These are phyloP conservation scores for Polymixis flavicincta DNA, from an alignment of 2,888 invertebrate genomes.

Conservation along the genomic window DNA sequence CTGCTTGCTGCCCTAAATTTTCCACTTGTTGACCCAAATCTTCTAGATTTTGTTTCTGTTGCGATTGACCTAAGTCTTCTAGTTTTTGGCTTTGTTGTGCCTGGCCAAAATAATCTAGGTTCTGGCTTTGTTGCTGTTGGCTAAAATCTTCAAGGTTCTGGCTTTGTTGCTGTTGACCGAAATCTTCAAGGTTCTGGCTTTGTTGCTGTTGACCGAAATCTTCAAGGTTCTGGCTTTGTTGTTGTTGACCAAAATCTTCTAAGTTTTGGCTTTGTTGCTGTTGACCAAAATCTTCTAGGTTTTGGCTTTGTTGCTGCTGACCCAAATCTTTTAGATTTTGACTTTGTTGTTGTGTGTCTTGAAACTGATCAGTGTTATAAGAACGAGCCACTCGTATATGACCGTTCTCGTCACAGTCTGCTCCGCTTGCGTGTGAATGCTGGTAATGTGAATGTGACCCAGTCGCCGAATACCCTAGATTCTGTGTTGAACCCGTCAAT, in stretches of 20 bases:
- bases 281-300: slow-evolving; percentile 28
- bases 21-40: slow-evolving; percentile 65
- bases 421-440: slow-evolving; percentile 70
- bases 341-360: slow-evolving; percentile 65
- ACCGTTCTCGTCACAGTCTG: slow-evolving; percentile 78
- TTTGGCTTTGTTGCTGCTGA: slow-evolving; percentile 57
- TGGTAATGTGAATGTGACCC: slow-evolving; percentile 74
- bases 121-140: slow-evolving; percentile 21
- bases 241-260: slow-evolving; percentile 39
- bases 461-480: slow-evolving; percentile 73
- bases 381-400: slow-evolving; percentile 81
- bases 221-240: slow-evolving; percentile 34
- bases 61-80: slow-evolving; percentile 57
- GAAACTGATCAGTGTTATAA: slow-evolving; percentile 65
- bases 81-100: slow-evolving; percentile 31
- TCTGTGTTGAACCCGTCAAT: slow-evolving; percentile 73
- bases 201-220: slow-evolving; percentile 42
- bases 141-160: slow-evolving; percentile 14
- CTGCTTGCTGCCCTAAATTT: slow-evolving; percentile 60
- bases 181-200: slow-evolving; percentile 32
- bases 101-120: slow-evolving; percentile 6
- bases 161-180: slow-evolving; percentile 27
- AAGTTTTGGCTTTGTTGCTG: slow-evolving; percentile 32
- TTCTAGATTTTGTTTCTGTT: slow-evolving; percentile 64
- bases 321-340: slow-evolving; percentile 64